Evolutionary conservation across 2,888 invertebrate genomes (phyloP).

Genomic region (Penaeus monodon): DNA sequence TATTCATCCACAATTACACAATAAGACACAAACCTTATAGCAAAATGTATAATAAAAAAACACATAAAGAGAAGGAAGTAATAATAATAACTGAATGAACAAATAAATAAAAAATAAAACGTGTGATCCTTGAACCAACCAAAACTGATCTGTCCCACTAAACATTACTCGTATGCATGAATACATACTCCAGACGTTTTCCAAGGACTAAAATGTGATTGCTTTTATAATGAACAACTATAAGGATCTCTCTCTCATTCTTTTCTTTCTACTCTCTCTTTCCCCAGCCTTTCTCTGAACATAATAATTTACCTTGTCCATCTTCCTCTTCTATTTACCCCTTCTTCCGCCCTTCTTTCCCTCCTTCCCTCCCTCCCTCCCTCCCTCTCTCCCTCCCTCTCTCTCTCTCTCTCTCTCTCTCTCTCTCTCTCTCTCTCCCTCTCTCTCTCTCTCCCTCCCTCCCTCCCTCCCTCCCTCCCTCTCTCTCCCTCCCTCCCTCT

Average conservation of each 20-base stretch:
- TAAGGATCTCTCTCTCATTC: background rate
- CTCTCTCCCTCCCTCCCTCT: no score
- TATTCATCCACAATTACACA: no score
- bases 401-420: no score
- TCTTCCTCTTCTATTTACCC: background rate
- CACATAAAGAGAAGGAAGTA: no score
- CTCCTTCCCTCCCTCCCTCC: conserved; percentile 7
- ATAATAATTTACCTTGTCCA: background rate
- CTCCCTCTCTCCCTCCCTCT: conserved; percentile 15
- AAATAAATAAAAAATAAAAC: no score
- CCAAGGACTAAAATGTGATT: background rate
- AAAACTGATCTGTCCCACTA: background rate
- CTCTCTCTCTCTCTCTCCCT: no score
- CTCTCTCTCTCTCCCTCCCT: no score
- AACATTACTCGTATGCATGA: background rate
- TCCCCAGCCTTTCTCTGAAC: background rate
- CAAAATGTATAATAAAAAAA: no score
- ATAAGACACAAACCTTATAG: no score
- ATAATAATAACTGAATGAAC: no score
- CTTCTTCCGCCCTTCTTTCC: conserved; percentile 4
- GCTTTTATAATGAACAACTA: background rate
- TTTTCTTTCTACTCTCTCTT: background rate
- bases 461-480: no score
- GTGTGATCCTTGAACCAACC: no score
- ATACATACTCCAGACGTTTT: background rate